phyloP scores from a whole-genome alignment of 2,113 vertebrate genomes.

The Spea bombifrons region DNA sequence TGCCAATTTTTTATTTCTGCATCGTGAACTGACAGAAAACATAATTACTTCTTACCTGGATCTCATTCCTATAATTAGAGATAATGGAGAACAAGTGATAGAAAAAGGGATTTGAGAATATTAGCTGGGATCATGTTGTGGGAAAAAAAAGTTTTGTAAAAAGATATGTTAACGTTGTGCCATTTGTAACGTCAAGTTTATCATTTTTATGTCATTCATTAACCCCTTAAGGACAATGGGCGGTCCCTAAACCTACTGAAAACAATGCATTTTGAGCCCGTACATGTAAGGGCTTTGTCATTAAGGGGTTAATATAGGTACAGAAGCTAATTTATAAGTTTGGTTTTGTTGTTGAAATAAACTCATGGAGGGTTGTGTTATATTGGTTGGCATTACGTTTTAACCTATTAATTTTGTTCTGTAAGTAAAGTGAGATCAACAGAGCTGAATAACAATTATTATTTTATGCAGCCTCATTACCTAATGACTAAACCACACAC shows the following conservation, averaged over 20 bases:
- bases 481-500: no score
- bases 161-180: background rate
- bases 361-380: background rate
- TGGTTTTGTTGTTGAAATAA: background rate
- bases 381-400: no score
- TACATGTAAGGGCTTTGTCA: no score
- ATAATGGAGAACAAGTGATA: conserved; percentile 55
- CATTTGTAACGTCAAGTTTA: background rate
- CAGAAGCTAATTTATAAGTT: background rate
- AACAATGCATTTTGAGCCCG: no score
- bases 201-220: background rate
- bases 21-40: conserved; percentile 64
- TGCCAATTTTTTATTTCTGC: conserved; percentile 64
- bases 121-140: conserved; percentile 37
- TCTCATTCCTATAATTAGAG: conserved; percentile 65
- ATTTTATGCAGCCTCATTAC: no score
- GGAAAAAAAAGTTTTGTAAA: conserved; percentile 37
- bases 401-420: no score
- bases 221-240: no score
- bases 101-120: conserved; percentile 32
- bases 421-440: no score
- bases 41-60: conserved; percentile 62
- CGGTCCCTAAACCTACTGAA: no score
- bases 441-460: no score
- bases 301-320: background rate